Evolutionary conservation across 2,113 vertebrate species (phyloP), one percentile per base, ranked within the genome.

Genomic region (Tiliqua scincoides): DNA sequence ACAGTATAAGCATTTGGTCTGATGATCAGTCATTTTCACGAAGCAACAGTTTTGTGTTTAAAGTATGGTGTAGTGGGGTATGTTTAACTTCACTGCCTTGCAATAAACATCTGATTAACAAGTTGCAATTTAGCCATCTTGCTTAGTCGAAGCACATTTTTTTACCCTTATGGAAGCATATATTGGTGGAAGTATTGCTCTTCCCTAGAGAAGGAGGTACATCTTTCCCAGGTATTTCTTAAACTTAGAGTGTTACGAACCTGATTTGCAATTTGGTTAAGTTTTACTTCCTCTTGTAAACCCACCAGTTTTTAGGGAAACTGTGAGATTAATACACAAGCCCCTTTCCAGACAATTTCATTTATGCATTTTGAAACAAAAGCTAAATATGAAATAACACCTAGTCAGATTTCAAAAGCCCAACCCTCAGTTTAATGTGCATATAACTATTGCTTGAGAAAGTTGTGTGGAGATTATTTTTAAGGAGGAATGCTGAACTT

Each of bases 311-410:
- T 32, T 78, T n/a, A 61, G 20, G 76, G 61, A 35, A 48, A 35
- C 74, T 0, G 5, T 0, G 10, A 21, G 67, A 0, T 54, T 25
- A 0, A 0, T 25, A 74, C 37, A 10, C 0, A 40, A 48, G 23
- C 17, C 1, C 0, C 12, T 75, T 76, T 3, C 65, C 48, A 21
- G 7, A 6, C 37, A 43, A 20, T 30, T 52, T 52, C 2, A 0
- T 0, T 35, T 30, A 9, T 15, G 57, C 15, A 27, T 88, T 25
- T 40, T 61, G 37, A 23, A 83, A 43, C 75, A 82, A 76, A 48
- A 3, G 20, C 0, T 18, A 1, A 48, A 1, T 18, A 62, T 32
- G 82, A 75, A 25, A 14, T 2, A 4, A 15, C 2, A 32, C 18
- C 23, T 82, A 57, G 27, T 59, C 30, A 81, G 48, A 6, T 37